Conservation (phyloP, 2,797 vertebrate genomes). For the Anomalospiza imberbis region DNA sequence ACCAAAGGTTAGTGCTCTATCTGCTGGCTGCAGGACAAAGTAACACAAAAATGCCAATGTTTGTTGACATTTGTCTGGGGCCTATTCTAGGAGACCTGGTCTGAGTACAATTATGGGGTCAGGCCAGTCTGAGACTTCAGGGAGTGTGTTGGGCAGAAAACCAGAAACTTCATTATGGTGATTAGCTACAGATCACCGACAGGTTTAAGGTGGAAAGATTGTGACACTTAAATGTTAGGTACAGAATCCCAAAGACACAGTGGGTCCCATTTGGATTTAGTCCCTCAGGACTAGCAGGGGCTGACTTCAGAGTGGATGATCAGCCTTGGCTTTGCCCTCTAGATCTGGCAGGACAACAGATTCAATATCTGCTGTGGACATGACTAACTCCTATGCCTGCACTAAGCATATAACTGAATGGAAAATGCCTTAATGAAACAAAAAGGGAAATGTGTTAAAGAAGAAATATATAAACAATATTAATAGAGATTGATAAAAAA, state of each 20-base stretch:
- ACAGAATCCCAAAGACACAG: background rate
- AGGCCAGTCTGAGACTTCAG: background rate
- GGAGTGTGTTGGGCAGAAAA: background rate
- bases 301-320: background rate
- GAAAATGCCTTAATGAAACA: background rate
- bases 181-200: background rate
- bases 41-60: background rate
- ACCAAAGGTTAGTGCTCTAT: background rate
- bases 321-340: background rate
- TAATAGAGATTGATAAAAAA: background rate
- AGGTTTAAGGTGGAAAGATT: background rate
- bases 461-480: background rate
- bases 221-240: background rate
- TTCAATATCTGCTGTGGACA: background rate
- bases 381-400: background rate
- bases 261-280: background rate
- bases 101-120: background rate
- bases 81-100: background rate
- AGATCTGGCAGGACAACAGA: background rate
- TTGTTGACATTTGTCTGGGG: background rate
- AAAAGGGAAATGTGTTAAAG: background rate
- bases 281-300: background rate
- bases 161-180: background rate
- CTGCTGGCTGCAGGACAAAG: background rate
- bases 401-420: background rate